These are phyloP conservation scores for Phocides pigmalion DNA, from an alignment of 1,140 invertebrate genomes.

Conservation along the genomic window DNA sequence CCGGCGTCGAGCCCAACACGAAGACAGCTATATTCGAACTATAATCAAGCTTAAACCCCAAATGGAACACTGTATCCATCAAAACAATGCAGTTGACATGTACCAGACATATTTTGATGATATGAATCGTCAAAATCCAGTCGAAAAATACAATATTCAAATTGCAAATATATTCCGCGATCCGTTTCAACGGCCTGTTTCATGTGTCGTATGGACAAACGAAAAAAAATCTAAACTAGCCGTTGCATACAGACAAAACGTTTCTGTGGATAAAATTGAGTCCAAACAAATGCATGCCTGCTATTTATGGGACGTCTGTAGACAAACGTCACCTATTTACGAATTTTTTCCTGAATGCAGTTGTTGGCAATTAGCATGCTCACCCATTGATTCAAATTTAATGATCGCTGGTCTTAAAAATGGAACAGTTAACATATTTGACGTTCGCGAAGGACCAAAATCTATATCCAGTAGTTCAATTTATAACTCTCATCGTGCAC, in stretches of 20 bases:
- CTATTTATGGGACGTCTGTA: conserved; percentile 92
- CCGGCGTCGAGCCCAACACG: conserved; percentile 96
- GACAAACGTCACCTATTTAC: conserved; percentile 91
- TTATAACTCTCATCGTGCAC: conserved; percentile 89
- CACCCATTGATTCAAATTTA: conserved; percentile 91
- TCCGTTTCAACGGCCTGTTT: conserved; percentile 86
- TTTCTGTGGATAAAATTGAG: conserved; percentile 85
- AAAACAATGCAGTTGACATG: conserved; percentile 96
- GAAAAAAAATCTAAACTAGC: conserved; percentile 91
- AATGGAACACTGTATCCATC: conserved; percentile 91
- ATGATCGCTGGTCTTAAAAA: conserved; percentile 92
- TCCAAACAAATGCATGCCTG: conserved; percentile 84
- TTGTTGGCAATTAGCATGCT: conserved; percentile 91
- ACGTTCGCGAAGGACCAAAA: conserved; percentile 86
- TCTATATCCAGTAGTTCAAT: conserved; percentile 82
- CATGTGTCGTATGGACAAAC: conserved; percentile 93
- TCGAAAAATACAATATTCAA: conserved; percentile 86
- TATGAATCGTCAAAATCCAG: conserved; percentile 80
- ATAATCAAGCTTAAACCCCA: conserved; percentile 50
- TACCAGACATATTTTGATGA: conserved; percentile 93
- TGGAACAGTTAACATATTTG: conserved; percentile 92
- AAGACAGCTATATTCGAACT: conserved; percentile 89
- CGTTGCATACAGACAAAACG: conserved; percentile 89
- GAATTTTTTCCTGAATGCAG: conserved; percentile 87
- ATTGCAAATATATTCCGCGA: conserved; percentile 88